Evolutionary conservation across 2,888 invertebrate species (phyloP).

Genomic region (Anoplius nigerrimus): DNA sequence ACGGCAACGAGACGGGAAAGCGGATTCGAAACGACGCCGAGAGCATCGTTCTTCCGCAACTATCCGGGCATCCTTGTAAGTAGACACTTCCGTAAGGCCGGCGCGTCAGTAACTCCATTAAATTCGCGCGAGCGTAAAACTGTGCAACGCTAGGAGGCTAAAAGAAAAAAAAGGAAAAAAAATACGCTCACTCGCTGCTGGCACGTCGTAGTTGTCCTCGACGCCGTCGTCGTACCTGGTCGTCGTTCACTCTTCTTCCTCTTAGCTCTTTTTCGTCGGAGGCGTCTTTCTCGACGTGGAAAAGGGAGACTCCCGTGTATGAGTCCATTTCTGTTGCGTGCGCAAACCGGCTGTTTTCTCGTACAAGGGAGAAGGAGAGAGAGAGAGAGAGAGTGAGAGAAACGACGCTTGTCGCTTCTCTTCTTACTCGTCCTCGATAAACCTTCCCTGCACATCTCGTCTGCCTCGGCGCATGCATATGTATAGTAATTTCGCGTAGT

Average conservation of each 20-base stretch:
- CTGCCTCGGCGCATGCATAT: too few relatives aligned
- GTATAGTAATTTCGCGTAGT: too few relatives aligned
- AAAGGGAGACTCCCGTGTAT: too few relatives aligned
- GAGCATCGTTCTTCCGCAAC: conserved; percentile 29
- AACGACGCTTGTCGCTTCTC: too few relatives aligned
- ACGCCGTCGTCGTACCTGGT: conserved; percentile 24
- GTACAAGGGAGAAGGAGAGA: too few relatives aligned
- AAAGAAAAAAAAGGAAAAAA: too few relatives aligned
- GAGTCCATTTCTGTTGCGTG: too few relatives aligned
- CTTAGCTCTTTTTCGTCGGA: conserved; percentile 24
- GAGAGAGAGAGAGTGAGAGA: too few relatives aligned
- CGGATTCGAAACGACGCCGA: conserved; percentile 14
- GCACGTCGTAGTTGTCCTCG: too few relatives aligned
- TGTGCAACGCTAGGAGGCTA: conserved; percentile 52
- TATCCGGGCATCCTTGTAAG: conserved; percentile 15
- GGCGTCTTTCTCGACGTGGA: conserved; percentile 5
- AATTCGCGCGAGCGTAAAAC: conserved; percentile 49
- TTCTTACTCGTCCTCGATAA: too few relatives aligned
- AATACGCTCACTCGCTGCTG: conserved; percentile 31
- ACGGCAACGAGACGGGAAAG: conserved; percentile 21
- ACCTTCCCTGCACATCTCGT: too few relatives aligned
- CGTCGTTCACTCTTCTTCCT: not conserved
- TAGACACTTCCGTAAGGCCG: conserved; percentile 18
- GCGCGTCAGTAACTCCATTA: conserved; percentile 41
- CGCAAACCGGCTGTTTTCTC: too few relatives aligned